Evolutionary conservation across 2,113 vertebrate species (phyloP), one percentile per base, ranked within the genome.

Genomic region (Chitala chitala): DNA sequence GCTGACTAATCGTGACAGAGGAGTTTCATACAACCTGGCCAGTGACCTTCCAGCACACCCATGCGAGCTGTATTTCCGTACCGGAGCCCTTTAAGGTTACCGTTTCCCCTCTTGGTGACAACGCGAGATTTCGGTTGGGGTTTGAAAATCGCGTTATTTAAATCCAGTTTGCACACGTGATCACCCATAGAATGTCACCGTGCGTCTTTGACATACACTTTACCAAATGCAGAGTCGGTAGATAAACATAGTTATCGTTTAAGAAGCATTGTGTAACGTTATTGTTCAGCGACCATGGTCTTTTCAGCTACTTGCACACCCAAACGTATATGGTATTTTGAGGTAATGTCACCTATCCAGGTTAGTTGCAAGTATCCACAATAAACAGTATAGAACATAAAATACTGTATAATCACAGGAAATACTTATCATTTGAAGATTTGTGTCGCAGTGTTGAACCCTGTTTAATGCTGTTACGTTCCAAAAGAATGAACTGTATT

Each of bases 21-120:
- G 12, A 31, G 13, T 31, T 54, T 22, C 54, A 46, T 29, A 5
- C 38, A 54, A 24, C 3, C 22, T n/a, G 24, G 51, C 20, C 15
- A 36, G 8, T 69, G 74, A 69, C 63, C 63, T 75, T 69, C 8
- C 38, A 24, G n/a, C 54, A 29, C 51, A 24, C 22, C 12, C 65
- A n/a, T 1, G 20, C 72, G 3, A 48, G 38, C 31, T 74, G 51
- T 29, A 65, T 58, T 75, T 75, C 61, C 63, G 61, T 36, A 29
- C 73, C 26, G 58, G 40, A 69, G 65, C 42, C 51, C 24, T 48
- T 24, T n/a, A 17, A 65, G 61, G 20, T 64, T 42, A 64, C 63
- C 20, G 29, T 38, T 17, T 17, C 26, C 24, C 40, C 66, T 46
- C 3, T 31, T 6, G 63, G n/a, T 22, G 15, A 31, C 4, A 31